These are phyloP conservation scores for Callocephalon fimbriatum DNA, from an alignment of 2,113 vertebrate species.

Conservation along the genomic window DNA sequence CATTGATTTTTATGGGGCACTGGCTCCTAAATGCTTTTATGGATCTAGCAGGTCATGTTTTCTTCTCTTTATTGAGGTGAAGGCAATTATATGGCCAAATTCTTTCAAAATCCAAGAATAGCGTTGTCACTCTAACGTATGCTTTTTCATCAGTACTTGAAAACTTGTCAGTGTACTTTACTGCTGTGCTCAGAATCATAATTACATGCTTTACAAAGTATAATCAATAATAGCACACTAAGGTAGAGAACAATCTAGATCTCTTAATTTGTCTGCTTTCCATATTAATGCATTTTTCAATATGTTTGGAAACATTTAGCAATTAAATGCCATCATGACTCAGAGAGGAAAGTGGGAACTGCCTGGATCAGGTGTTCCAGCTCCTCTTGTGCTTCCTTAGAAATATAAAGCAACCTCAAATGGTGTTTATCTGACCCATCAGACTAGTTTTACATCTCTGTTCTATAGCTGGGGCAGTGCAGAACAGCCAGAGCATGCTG, in stretches of 20 bases:
- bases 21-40: background rate
- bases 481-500: background rate
- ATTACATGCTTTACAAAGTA: constrained; percentile 18
- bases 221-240: constrained; percentile 21
- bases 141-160: constrained; percentile 18
- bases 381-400: background rate
- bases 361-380: background rate
- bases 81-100: background rate
- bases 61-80: background rate
- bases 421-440: background rate
- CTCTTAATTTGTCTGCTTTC: constrained; percentile 3
- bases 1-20: background rate
- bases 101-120: constrained; percentile 15
- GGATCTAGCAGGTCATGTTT: background rate
- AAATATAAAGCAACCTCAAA: background rate
- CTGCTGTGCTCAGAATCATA: background rate
- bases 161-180: constrained; percentile 24
- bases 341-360: background rate
- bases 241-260: background rate
- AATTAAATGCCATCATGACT: background rate
- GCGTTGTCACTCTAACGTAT: background rate
- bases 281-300: constrained; percentile 6
- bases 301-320: background rate
- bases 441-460: background rate
- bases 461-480: background rate